phyloP scores from a whole-genome alignment of 2,888 invertebrate species.

The Ptychoptera albimana region DNA sequence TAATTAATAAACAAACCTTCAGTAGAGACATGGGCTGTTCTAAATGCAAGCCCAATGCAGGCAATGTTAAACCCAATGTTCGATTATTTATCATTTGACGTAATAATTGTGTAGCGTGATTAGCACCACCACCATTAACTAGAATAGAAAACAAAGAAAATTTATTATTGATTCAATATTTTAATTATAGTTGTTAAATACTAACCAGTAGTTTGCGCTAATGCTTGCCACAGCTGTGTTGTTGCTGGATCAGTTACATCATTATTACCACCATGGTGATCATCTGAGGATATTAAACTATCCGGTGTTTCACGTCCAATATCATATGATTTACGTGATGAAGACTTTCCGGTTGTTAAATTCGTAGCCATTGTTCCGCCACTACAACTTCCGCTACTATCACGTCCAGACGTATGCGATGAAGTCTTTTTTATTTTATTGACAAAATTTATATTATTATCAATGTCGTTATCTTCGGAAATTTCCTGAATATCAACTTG shows the following conservation, averaged over 20 bases:
- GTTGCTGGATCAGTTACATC: conserved; percentile 27
- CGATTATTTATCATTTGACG: conserved; percentile 62
- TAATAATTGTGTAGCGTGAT: conserved; percentile 52
- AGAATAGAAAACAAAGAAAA: conserved; percentile 12
- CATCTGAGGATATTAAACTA: conserved; percentile 23
- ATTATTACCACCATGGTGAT: conserved; percentile 16
- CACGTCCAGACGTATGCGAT: neutral
- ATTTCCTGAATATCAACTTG: conserved; percentile 47
- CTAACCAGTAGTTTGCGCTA: conserved; percentile 28
- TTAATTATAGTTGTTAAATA: neutral
- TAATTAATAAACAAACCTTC: conserved; percentile 1
- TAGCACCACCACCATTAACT: conserved; percentile 41
- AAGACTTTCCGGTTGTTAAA: neutral
- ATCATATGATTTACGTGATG: neutral
- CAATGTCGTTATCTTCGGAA: conserved; percentile 16
- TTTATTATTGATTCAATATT: neutral
- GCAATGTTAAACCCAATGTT: conserved; percentile 53
- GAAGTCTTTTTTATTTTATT: neutral
- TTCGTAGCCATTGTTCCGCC: neutral
- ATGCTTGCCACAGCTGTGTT: conserved; percentile 31
- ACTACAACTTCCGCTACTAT: neutral
- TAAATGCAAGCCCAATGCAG: conserved; percentile 23
- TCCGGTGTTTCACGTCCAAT: conserved; percentile 20
- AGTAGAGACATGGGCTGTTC: conserved; percentile 21
- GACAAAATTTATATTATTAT: too few relatives aligned